Conservation (phyloP, 2,888 invertebrate genomes). For the Aproaerema taeniolella region DNA sequence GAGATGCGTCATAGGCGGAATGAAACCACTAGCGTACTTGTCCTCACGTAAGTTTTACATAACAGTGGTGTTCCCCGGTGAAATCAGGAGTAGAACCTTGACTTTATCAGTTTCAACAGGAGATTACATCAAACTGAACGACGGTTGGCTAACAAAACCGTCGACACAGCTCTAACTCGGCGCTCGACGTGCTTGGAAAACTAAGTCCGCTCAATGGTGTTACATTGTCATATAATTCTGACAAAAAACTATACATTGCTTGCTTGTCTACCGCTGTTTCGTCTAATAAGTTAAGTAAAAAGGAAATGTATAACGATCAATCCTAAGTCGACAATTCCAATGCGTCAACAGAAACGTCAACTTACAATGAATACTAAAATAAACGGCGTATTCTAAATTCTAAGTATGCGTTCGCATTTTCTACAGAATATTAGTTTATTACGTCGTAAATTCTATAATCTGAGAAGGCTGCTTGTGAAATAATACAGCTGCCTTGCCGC, state of each 20-base stretch:
- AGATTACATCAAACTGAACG: constrained; percentile 39
- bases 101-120: constrained; percentile 43
- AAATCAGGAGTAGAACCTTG: constrained; percentile 37
- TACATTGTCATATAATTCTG: not conserved
- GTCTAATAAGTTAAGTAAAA: not conserved
- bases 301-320: not conserved
- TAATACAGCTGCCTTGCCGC: too few relatives aligned
- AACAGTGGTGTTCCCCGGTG: too few relatives aligned
- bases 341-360: not conserved
- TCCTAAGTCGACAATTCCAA: not conserved
- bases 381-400: constrained; percentile 16
- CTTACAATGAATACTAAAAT: constrained; percentile 36
- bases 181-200: constrained; percentile 2
- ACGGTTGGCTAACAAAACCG: not conserved
- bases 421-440: too few relatives aligned
- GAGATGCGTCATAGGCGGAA: too few relatives aligned
- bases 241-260: not conserved
- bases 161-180: not conserved
- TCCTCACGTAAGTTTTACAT: too few relatives aligned
- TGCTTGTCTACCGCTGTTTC: not conserved
- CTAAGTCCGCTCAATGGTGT: not conserved
- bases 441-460: too few relatives aligned
- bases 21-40: too few relatives aligned
- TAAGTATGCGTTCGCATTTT: too few relatives aligned
- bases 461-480: too few relatives aligned